These are phyloP conservation scores for Halesus radiatus DNA, from an alignment of 1,140 invertebrate genomes.

Conservation along the genomic window DNA sequence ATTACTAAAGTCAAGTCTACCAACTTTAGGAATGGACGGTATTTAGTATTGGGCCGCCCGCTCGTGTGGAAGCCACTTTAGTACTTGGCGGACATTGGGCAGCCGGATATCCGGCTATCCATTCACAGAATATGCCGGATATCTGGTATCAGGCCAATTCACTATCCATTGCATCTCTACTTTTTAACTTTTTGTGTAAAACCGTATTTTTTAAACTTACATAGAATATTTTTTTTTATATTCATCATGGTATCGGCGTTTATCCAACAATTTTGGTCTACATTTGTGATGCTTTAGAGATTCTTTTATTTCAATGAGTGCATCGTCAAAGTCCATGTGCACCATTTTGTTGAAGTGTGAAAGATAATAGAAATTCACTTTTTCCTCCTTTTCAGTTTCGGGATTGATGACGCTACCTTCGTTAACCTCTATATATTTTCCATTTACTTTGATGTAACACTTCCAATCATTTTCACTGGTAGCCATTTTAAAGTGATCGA, in stretches of 20 bases:
- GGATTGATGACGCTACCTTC: slow-evolving; percentile 22
- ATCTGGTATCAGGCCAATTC: no score
- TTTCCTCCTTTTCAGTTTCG: background rate
- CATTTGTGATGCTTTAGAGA: slow-evolving; percentile 27
- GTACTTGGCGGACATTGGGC: no score
- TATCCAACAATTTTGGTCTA: background rate
- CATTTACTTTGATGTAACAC: slow-evolving; percentile 26
- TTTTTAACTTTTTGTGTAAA: no score
- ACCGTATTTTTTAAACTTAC: background rate
- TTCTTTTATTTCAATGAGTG: slow-evolving; percentile 16
- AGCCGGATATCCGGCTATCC: no score
- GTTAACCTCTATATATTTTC: slow-evolving; percentile 27
- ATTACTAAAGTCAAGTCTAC: no score
- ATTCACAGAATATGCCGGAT: no score
- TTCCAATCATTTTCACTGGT: slow-evolving; percentile 7
- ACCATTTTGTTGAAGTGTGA: slow-evolving; percentile 32
- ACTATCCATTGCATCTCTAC: no score
- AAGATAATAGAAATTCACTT: slow-evolving; percentile 36
- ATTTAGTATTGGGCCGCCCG: no score
- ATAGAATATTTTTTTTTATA: background rate
- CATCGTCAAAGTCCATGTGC: slow-evolving; percentile 26
- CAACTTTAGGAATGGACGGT: no score
- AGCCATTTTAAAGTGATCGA: background rate
- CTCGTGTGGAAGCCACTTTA: no score
- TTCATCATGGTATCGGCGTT: no score